Evolutionary conservation across 2,113 vertebrate species (phyloP).

Genomic region (Zosterops hypoxanthus): DNA sequence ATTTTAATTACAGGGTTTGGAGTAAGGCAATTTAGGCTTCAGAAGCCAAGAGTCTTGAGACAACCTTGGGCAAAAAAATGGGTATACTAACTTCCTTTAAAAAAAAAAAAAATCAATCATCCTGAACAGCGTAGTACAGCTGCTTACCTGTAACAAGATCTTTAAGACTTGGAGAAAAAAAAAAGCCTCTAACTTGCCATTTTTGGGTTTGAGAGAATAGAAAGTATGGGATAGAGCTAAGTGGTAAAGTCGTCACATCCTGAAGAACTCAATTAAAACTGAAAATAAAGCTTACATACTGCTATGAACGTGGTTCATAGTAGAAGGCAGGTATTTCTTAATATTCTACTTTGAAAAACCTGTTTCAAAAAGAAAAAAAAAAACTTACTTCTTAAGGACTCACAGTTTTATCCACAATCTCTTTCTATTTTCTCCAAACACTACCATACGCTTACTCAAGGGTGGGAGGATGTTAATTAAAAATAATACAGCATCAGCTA

Average conservation of each 20-base stretch:
- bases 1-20: not conserved
- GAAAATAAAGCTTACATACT: not conserved
- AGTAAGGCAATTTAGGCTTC: not conserved
- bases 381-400: not conserved
- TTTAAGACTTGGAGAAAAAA: not conserved
- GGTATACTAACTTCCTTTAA: not conserved
- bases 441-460: not conserved
- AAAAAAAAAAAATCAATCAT: not conserved
- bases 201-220: not conserved
- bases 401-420: not conserved
- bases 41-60: not conserved
- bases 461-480: conserved; percentile 8
- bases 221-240: not conserved
- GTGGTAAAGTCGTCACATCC: not conserved
- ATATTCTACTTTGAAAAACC: not conserved
- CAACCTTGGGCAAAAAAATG: not conserved
- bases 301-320: not conserved
- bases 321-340: not conserved
- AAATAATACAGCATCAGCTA: conserved; percentile 33
- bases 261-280: not conserved
- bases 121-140: not conserved
- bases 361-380: not conserved
- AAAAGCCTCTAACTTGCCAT: not conserved
- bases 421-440: not conserved
- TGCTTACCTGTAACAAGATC: not conserved